Evolutionary conservation across 2,888 invertebrate species (phyloP), one percentile per base, ranked within the genome.

Genomic region (Dexiosoma caninum): DNA sequence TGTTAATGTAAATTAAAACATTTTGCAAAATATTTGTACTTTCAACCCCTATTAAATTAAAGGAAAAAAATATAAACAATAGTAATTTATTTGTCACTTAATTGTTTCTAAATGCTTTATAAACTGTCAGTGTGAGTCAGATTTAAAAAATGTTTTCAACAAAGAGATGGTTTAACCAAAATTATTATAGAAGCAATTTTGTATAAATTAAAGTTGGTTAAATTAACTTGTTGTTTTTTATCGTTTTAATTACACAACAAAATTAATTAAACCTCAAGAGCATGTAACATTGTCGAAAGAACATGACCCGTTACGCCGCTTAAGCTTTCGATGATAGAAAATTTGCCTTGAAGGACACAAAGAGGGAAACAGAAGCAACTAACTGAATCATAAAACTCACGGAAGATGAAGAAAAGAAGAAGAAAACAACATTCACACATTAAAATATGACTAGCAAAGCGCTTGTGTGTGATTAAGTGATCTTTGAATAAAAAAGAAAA

Each of bases 11-110:
- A n/a, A n/a, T n/a, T n/a, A n/a, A n/a, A n/a, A n/a, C n/a, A n/a
- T n/a, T n/a, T n/a, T n/a, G n/a, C n/a, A n/a, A n/a, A n/a, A n/a
- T 27, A 27, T 6, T 27, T 77, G 76, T 70, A 77, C 76, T 69
- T 77, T 77, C 53, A 69, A 77, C 76, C 76, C 69, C 69, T 40
- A 46, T 77, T 62, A 76, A 53, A n/a, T n/a, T n/a, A n/a, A n/a
- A n/a, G n/a, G n/a, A n/a, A n/a, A 27, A 37, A 5, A 42, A 40
- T 40, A 35, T 23, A 57, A 32, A 2, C 30, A 35, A n/a, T 51
- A 55, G 27, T 57, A 37, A 64, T 35, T 55, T 64, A 55, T 74
- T 62, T 69, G 62, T 77, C 76, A 77, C 30, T 70, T 62, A 77
- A 62, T 76, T 60, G 53, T 46, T 69, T 35, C 42, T 69, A 69